phyloP scores from a whole-genome alignment of 2,113 vertebrate genomes.

The Anoplopoma fimbria region DNA sequence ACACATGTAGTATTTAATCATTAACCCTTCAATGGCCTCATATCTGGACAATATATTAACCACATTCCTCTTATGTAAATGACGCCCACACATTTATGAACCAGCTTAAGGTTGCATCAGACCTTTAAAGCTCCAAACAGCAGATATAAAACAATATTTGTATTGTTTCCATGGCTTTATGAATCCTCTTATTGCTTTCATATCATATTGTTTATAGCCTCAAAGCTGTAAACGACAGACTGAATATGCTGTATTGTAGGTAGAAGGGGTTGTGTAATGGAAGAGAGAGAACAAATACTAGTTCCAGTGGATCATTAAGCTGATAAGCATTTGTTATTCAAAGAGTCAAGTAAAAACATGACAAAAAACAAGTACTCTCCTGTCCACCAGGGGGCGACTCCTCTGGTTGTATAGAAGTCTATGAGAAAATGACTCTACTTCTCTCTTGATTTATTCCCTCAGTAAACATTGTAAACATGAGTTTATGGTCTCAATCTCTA shows the following conservation, averaged over 20 bases:
- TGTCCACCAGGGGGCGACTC: no score
- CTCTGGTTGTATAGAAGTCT: no score
- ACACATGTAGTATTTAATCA: neutral
- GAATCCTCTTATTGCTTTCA: conserved; percentile 2
- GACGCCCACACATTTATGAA: neutral
- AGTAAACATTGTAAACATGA: no score
- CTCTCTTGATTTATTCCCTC: no score
- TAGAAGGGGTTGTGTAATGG: neutral
- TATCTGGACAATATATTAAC: neutral
- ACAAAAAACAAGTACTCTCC: no score
- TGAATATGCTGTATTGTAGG: neutral
- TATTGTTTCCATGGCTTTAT: conserved; percentile 64
- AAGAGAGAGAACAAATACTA: neutral
- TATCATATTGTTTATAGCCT: conserved; percentile 34
- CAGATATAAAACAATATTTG: conserved; percentile 48
- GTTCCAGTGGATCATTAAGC: neutral
- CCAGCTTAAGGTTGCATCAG: conserved; percentile 1
- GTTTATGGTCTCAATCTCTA: no score
- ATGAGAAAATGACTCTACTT: no score
- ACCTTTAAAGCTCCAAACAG: neutral
- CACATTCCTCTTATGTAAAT: neutral
- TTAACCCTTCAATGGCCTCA: conserved; percentile 1
- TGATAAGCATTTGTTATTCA: neutral
- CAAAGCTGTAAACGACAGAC: conserved; percentile 39
- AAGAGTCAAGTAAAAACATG: no score